These are phyloP conservation scores for Argentina silus DNA, from an alignment of 2,797 vertebrate species.

Conservation along the genomic window DNA sequence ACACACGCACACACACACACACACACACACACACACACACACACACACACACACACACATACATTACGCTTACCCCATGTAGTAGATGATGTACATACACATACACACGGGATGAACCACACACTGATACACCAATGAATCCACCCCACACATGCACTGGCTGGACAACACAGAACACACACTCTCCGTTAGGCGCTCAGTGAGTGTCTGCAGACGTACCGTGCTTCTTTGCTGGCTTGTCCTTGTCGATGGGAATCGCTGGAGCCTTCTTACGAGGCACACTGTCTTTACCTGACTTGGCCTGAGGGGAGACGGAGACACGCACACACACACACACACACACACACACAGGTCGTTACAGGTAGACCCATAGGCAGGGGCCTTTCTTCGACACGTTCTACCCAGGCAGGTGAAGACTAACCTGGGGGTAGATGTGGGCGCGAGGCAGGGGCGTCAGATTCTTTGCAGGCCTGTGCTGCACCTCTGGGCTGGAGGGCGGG, in stretches of 20 bases:
- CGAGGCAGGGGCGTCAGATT: conserved; percentile 3
- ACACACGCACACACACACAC: conserved; percentile 19
- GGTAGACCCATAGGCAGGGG: too few relatives aligned
- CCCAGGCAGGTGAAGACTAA: conserved; percentile 40
- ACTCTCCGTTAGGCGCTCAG: too few relatives aligned
- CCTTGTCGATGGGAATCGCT: conserved; percentile 66
- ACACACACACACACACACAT: conserved; percentile 14
- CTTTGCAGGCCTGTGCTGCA: neutral
- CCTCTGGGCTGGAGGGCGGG: neutral
- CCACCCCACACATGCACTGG: neutral
- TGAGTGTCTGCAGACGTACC: conserved; percentile 66
- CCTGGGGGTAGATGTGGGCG: conserved; percentile 42
- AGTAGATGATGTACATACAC: too few relatives aligned
- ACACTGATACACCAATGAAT: neutral
- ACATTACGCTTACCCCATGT: too few relatives aligned
- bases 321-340: conserved; percentile 23
- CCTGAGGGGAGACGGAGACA: conserved; percentile 41
- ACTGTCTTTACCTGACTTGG: conserved; percentile 63
- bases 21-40: neutral
- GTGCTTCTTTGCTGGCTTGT: conserved; percentile 69
- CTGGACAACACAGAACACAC: neutral
- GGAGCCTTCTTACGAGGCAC: conserved; percentile 70
- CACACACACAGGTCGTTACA: conserved; percentile 8
- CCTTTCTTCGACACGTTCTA: neutral
- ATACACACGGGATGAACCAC: conserved; percentile 1